Base-by-base conservation (phyloP, 2,113 vertebrate genomes). In the Hiodon alosoides region DNA sequence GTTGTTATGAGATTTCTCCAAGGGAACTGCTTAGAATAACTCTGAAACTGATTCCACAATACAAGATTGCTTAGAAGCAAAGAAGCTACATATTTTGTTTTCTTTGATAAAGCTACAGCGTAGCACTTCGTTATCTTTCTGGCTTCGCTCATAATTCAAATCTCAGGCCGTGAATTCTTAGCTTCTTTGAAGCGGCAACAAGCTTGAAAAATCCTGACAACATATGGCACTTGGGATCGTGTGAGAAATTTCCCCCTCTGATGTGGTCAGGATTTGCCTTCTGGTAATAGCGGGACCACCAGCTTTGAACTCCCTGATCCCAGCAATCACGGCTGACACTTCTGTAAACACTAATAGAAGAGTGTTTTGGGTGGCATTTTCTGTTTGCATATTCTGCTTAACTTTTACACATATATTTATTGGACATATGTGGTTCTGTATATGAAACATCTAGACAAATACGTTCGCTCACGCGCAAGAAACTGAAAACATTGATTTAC, bases 291-390 rank as follows among this genome's bases (percentile, higher is more conserved):
- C 60, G 31, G 48, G 73, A 72, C 65, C 67, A 75, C 73, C 69
- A 7, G 69, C 73, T 69, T 78, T 76, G 71, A 76, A 68, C 67
- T 70, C 14, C 59, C 50, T 31, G 59, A 83, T 83, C 73, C 69
- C 53, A 13, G 47, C 70, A 75, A 81, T 74, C 67, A 71, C 62
- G 51, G 60, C 61, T 72, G 81, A 78, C 76, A 76, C 61, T 51
- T 48, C 67, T 62, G 58, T 79, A 79, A 72, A 75, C 76, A 74
- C 66, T 50, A 58, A 77, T 71, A 66, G n/a, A 67, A 55, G 51
- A 7, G 71, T 51, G 61, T 70, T 55, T 71, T 7, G 69, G 55
- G 53, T 17, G 31, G 48, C 50, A 17, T 17, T 61, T 51, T 67
- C 16, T 65, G 57, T 47, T 62, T 72, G 58, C 71, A 55, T 60